Conservation (phyloP, 2,113 vertebrate species). For the western clawed frog (Xenopus tropicalis) region DNA sequence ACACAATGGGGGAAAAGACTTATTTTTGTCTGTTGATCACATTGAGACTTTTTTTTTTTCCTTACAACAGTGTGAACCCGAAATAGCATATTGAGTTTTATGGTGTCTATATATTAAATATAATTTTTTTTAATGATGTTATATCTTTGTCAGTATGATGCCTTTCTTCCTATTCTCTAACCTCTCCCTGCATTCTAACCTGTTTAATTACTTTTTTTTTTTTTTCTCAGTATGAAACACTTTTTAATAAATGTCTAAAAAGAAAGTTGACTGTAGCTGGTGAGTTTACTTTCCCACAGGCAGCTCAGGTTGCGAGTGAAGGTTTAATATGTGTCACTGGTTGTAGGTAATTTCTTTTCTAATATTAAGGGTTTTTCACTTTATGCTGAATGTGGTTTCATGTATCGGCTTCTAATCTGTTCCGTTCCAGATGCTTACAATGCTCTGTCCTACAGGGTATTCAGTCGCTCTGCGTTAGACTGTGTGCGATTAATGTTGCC, state of each 20-base stretch:
- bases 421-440: too few species aligned
- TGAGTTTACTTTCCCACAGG: too few species aligned
- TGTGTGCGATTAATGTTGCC: too few species aligned
- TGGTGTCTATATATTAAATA: conserved; percentile 4
- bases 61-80: not conserved
- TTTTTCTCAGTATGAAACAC: not conserved
- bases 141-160: not conserved
- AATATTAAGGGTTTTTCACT: too few species aligned
- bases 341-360: too few species aligned
- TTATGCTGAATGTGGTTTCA: too few species aligned
- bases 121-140: not conserved
- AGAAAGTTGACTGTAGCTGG: not conserved
- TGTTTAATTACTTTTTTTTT: conserved; percentile 2
- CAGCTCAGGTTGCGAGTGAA: too few species aligned
- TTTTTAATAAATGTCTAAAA: conserved; percentile 35
- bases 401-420: too few species aligned
- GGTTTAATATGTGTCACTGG: too few species aligned
- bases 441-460: too few species aligned
- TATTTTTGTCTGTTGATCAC: not conserved
- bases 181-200: not conserved
- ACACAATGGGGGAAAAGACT: too few species aligned
- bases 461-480: too few species aligned
- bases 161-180: not conserved
- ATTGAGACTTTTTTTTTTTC: not conserved
- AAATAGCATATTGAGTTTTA: not conserved